Evolutionary conservation across 2,888 invertebrate species (phyloP).

Genomic region (Salticus scenicus): DNA sequence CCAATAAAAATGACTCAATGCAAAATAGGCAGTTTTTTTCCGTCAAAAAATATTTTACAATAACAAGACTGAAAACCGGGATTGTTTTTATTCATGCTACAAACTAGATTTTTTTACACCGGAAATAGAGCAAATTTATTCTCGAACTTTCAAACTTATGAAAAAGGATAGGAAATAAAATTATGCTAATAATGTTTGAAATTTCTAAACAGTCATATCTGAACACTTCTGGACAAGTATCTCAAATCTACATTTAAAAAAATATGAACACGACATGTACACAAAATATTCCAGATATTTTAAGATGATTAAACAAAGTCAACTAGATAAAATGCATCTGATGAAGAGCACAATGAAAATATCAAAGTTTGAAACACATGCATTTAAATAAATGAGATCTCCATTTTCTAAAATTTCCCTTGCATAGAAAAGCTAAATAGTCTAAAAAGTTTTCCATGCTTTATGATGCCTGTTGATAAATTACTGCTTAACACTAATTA

Average conservation of each 20-base stretch:
- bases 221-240: conserved; percentile 67
- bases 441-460: conserved; percentile 6
- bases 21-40: conserved; percentile 12
- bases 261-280: conserved; percentile 51
- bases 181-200: conserved; percentile 5
- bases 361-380: conserved; percentile 26
- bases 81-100: neutral
- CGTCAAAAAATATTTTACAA: neutral
- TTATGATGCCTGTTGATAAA: neutral
- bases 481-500: neutral
- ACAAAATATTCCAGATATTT: conserved; percentile 61
- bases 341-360: conserved; percentile 33
- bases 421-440: conserved; percentile 14
- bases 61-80: no score
- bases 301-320: conserved; percentile 32
- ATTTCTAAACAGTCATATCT: conserved; percentile 43
- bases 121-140: neutral
- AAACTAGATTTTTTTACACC: neutral
- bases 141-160: neutral
- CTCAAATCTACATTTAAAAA: conserved; percentile 57
- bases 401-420: conserved; percentile 7
- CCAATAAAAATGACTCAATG: conserved; percentile 50
- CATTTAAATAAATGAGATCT: conserved; percentile 31
- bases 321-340: conserved; percentile 11
- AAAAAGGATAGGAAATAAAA: neutral